Conservation (phyloP, 53 echinoderm and acorn worm genomes). For the Stichopus horrens region DNA sequence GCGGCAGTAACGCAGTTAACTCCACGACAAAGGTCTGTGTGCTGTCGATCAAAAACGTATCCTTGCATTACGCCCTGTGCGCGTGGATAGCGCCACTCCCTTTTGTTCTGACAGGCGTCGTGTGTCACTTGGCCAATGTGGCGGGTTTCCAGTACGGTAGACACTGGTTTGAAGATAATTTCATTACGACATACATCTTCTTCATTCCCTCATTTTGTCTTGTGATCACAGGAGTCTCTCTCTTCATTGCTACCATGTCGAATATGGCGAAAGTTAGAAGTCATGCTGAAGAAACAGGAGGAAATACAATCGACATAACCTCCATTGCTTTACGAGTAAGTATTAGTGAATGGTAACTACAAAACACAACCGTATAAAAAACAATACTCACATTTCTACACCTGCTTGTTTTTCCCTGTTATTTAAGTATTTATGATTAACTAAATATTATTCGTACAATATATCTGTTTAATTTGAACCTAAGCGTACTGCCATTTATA, state of each 20-base stretch:
- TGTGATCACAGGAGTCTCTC: not conserved
- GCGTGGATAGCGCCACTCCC: constrained; percentile 14
- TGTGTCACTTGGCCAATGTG: not conserved
- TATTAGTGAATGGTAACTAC: no score
- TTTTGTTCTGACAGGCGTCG: constrained; percentile 12
- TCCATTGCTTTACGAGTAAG: constrained; percentile 29
- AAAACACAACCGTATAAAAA: no score
- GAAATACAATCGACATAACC: not conserved
- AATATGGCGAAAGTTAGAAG: constrained; percentile 19
- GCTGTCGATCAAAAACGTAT: not conserved
- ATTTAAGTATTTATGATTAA: no score
- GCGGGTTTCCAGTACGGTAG: constrained; percentile 9
- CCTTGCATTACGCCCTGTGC: not conserved
- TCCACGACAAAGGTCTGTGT: not conserved
- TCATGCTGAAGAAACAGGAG: not conserved
- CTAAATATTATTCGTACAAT: no score
- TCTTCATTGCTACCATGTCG: constrained; percentile 17
- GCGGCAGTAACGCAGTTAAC: not conserved
- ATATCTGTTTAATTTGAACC: no score
- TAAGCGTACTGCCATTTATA: no score
- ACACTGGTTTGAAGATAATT: constrained; percentile 18
- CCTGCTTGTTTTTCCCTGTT: no score
- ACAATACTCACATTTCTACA: no score
- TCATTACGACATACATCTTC: constrained; percentile 10
- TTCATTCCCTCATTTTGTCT: constrained; percentile 26